A percentile compares a stretch with the other conserved stretches of the same genome.
Conservation (phyloP, 2,113 vertebrate genomes). For the Charina bottae region DNA sequence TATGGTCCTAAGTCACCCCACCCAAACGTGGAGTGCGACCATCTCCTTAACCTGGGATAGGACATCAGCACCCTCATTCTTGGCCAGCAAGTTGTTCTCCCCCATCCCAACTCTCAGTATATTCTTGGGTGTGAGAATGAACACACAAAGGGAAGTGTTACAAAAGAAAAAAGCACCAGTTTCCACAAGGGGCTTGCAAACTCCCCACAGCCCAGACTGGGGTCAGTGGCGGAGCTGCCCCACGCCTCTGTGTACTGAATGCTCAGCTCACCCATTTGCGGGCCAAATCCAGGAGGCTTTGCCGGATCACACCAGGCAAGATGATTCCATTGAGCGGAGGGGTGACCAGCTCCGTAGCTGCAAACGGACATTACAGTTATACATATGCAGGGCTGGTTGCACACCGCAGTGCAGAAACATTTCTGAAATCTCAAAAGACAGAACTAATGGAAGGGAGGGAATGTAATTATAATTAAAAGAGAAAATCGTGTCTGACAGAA, state of each 20-base stretch:
- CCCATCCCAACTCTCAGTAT: not conserved
- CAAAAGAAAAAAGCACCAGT: not conserved
- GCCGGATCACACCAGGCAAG: conserved; percentile 86
- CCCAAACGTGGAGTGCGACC: not conserved
- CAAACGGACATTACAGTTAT: not conserved
- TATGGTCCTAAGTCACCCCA: not conserved
- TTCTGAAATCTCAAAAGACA: not conserved
- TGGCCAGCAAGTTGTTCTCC: not conserved
- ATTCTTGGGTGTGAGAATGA: not conserved
- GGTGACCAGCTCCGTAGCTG: conserved; percentile 84
- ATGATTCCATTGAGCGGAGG: conserved; percentile 87
- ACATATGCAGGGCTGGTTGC: too few species aligned
- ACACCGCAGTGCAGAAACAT: not conserved
- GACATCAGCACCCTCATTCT: not conserved
- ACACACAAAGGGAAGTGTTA: not conserved
- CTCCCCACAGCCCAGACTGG: too few species aligned
- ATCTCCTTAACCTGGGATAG: not conserved
- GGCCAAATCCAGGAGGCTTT: conserved; percentile 86
- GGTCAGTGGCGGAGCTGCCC: too few species aligned
- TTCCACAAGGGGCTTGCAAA: not conserved
- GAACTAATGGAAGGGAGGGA: not conserved
- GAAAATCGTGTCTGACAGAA: not conserved
- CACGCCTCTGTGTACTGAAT: rapidly evolving
- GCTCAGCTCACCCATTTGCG: conserved; percentile 83
- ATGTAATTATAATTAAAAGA: not conserved